A percentile compares a stretch with the other conserved stretches of the same genome.
phyloP scores from a whole-genome alignment of 2,113 vertebrate species.

The Pluvialis apricaria region DNA sequence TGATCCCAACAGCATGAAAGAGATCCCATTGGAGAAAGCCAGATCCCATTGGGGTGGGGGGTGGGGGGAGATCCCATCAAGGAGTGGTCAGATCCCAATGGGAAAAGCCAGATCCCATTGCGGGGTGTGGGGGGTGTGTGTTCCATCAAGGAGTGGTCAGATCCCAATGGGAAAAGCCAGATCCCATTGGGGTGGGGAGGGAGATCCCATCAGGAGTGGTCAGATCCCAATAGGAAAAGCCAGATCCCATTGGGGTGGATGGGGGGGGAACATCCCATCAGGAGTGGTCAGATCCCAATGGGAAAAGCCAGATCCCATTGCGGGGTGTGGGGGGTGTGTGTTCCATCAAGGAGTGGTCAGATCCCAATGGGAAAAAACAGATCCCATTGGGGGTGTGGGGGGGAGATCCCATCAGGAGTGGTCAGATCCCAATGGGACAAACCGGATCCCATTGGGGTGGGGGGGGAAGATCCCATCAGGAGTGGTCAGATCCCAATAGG shows the following conservation, averaged over 20 bases:
- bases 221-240: not conserved
- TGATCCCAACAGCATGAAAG: not conserved
- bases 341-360: not conserved
- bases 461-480: not conserved
- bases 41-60: accelerated
- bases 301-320: not conserved
- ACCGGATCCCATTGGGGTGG: too few relatives aligned
- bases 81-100: accelerated
- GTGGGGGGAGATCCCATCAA: not conserved
- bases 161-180: not conserved
- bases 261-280: not conserved
- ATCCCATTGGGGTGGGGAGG: too few relatives aligned
- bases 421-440: not conserved
- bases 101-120: not conserved
- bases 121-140: too few relatives aligned
- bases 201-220: not conserved
- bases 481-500: accelerated
- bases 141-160: too few relatives aligned
- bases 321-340: accelerated
- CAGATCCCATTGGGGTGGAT: accelerated
- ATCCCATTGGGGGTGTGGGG: too few relatives aligned
- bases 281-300: accelerated
- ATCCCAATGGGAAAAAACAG: not conserved
- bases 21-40: not conserved
- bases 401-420: too few relatives aligned